A percentile compares a stretch with the other conserved stretches of the same genome.
phyloP scores from a whole-genome alignment of 2,797 vertebrate species.

The Lycodopsis pacificus region DNA sequence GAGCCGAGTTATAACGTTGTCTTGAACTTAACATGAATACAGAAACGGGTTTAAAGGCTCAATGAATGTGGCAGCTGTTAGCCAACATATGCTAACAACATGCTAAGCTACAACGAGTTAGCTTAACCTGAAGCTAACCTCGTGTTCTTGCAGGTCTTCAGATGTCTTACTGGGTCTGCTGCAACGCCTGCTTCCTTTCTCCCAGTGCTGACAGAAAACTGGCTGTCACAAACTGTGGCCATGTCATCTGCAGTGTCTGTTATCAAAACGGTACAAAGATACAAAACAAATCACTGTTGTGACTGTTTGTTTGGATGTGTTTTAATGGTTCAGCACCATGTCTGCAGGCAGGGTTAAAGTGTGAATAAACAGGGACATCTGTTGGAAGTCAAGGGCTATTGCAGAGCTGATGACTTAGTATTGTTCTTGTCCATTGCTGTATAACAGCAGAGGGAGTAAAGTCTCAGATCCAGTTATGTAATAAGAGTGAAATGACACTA shows the following conservation, averaged over 20 bases:
- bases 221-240: constrained; percentile 90
- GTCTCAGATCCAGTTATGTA: neutral
- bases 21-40: rapidly evolving
- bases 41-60: neutral
- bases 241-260: constrained; percentile 90
- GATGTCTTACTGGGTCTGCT: constrained; percentile 87
- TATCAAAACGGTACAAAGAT: constrained; percentile 86
- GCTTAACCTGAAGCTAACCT: neutral
- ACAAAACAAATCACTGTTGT: neutral
- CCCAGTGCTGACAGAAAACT: constrained; percentile 76
- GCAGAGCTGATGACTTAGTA: constrained; percentile 22
- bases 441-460: neutral
- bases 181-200: constrained; percentile 88
- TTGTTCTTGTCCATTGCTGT: neutral
- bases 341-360: neutral
- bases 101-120: neutral
- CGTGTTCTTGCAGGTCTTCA: constrained; percentile 41
- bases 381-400: constrained; percentile 55
- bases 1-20: neutral
- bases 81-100: neutral
- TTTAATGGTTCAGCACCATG: neutral
- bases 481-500: neutral
- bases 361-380: constrained; percentile 67
- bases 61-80: neutral
- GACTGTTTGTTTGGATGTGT: too few relatives aligned